These are phyloP conservation scores for Petaurus breviceps DNA, from an alignment of 2,113 vertebrate genomes.

Conservation along the genomic window DNA sequence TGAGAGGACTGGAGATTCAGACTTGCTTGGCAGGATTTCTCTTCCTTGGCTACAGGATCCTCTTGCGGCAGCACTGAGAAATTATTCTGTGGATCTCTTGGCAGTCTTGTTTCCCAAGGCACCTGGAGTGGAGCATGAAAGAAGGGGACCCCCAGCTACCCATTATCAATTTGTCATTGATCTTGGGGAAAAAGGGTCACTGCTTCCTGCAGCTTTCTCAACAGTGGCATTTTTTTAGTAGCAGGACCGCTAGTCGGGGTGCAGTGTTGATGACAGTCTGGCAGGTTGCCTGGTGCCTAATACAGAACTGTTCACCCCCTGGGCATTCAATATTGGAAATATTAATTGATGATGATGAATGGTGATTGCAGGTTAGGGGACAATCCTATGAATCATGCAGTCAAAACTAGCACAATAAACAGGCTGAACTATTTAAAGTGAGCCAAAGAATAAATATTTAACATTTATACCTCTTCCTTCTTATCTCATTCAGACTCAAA, in stretches of 20 bases:
- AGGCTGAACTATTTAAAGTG: background rate
- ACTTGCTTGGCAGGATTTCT: background rate
- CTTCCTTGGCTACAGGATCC: constrained; percentile 53
- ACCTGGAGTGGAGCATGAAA: background rate
- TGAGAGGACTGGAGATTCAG: background rate
- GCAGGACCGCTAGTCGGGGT: background rate
- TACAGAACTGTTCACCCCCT: too few species aligned
- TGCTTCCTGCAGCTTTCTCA: background rate
- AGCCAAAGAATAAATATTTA: background rate
- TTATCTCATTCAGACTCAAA: background rate
- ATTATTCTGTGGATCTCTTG: constrained; percentile 13
- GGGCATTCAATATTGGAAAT: background rate
- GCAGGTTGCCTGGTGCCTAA: background rate
- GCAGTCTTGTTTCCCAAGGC: background rate
- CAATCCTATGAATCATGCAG: background rate
- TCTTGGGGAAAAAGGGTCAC: background rate
- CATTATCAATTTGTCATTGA: background rate
- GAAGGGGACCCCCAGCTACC: background rate
- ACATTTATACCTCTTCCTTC: background rate
- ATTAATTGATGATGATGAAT: background rate
- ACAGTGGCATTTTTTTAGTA: background rate
- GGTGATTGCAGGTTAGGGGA: background rate
- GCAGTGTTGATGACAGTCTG: background rate
- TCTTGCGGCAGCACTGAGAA: constrained; percentile 72
- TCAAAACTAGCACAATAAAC: background rate